phyloP scores from a whole-genome alignment of 2,797 vertebrate genomes.

The Chromobotia macracanthus region DNA sequence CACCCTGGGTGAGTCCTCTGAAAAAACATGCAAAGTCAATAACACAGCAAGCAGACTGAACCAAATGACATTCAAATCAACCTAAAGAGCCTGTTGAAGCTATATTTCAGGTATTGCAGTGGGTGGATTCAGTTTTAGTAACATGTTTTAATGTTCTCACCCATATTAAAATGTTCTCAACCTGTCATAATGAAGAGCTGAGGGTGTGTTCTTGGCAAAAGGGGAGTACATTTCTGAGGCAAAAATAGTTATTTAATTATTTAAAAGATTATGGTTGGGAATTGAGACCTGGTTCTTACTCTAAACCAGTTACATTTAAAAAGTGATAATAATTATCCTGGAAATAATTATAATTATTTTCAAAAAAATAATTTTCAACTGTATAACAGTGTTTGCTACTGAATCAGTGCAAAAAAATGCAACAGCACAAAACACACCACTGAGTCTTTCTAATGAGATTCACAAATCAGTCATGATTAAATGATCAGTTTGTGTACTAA shows the following conservation, averaged over 20 bases:
- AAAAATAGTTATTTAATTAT: too few species aligned
- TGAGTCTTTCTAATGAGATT: too few species aligned
- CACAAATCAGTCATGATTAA: too few species aligned
- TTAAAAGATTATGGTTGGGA: background rate
- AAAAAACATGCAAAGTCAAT: slow-evolving; percentile 4
- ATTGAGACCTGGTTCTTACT: background rate
- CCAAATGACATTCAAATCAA: slow-evolving; percentile 9
- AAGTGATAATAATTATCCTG: too few species aligned
- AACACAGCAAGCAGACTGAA: background rate
- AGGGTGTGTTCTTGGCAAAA: background rate
- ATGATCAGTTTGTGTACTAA: background rate
- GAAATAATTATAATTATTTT: too few species aligned
- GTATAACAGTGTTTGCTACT: background rate
- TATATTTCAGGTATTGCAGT: background rate
- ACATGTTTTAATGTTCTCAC: background rate
- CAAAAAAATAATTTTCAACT: background rate
- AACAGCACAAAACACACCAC: too few species aligned
- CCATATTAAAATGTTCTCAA: background rate
- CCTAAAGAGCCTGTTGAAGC: background rate
- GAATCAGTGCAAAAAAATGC: background rate
- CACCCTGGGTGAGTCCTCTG: background rate
- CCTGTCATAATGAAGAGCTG: background rate
- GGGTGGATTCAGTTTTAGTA: background rate
- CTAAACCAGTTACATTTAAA: too few species aligned
- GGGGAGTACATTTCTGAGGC: background rate